Percentiles rank a stretch among this genome's conserved stretches.
These are phyloP conservation scores for Thryonomys swinderianus DNA, from an alignment of 2,113 vertebrate genomes.

Conservation along the genomic window DNA sequence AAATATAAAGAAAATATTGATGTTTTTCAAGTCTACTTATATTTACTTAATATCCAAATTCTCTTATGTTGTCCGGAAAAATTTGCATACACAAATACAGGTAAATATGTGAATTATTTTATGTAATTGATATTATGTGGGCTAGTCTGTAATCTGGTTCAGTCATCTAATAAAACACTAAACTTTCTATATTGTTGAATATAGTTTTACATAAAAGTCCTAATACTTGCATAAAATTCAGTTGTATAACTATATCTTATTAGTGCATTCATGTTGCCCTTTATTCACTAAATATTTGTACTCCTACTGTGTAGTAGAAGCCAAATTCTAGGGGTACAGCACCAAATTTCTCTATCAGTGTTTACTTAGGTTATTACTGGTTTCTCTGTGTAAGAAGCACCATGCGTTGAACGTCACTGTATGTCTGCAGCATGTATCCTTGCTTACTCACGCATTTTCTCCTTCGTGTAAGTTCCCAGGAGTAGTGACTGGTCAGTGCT, in stretches of 20 bases:
- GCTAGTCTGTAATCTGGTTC: neutral
- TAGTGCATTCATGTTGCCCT: neutral
- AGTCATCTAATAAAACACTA: neutral
- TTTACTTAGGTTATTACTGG: neutral
- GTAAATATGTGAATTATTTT: neutral
- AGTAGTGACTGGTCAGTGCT: neutral
- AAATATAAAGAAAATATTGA: constrained; percentile 10
- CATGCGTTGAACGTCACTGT: neutral
- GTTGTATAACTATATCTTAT: neutral
- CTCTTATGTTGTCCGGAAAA: neutral
- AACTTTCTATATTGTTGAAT: neutral
- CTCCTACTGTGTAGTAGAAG: neutral
- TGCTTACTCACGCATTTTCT: neutral
- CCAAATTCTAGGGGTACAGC: neutral
- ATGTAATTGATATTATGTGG: neutral
- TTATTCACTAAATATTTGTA: neutral
- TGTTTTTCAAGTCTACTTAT: neutral
- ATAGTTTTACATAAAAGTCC: constrained; percentile 19
- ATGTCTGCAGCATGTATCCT: constrained; percentile 19
- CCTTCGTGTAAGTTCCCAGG: neutral
- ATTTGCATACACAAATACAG: neutral
- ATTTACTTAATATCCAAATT: neutral
- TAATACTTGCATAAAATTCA: constrained; percentile 7
- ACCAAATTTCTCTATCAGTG: neutral
- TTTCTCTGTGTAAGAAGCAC: neutral